Evolutionary conservation across 92 coral and sea anemone genomes (phyloP), one percentile per base, ranked within the genome.

Genomic region (Epizoanthus rinbou): DNA sequence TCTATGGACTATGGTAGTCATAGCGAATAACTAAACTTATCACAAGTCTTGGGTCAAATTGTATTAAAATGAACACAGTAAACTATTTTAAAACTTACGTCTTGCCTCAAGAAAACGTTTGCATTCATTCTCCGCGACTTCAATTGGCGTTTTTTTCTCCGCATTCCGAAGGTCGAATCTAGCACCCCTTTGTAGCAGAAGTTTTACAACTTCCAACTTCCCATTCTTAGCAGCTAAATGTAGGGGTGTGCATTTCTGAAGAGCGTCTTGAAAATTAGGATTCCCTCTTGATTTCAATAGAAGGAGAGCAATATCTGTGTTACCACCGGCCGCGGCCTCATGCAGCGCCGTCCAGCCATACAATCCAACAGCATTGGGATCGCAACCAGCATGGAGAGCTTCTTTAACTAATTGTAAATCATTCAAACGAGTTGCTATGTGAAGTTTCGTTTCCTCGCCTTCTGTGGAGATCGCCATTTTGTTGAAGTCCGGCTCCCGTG

Each of bases 281-380:
- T 91, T 75, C 0, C 88, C 95, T 21, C 95, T 89, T 19, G 72
- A 57, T 10, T 91, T 91, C 17, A 91, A 82, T 25, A 93, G 90
- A 33, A 88, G 64, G 5, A 78, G 56, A 11, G 85, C 64, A 18
- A 89, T 53, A 5, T 87, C 85, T 54, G 64, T 79, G 41, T 82
- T 70, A 31, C 95, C 93, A 14, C 58, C 16, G 8, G 92, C 85
- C 4, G 90, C 91, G 0, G 98, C 91, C 62, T 91, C 93, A 43
- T 93, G 95, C 16, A 93, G 66, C 0, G 95, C 80, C 6, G 98
- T 89, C 98, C 93, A 89, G 62, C 95, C 95, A 54, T 45, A 68
- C 8, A 52, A 24, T 9, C 91, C 95, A 52, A 73, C 54, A 39
- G 86, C 93, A 22, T 93, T 92, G 7, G 90, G 84, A 66, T 89